These are phyloP conservation scores for Neria commutata DNA, from an alignment of 2,888 invertebrate species.

Conservation along the genomic window DNA sequence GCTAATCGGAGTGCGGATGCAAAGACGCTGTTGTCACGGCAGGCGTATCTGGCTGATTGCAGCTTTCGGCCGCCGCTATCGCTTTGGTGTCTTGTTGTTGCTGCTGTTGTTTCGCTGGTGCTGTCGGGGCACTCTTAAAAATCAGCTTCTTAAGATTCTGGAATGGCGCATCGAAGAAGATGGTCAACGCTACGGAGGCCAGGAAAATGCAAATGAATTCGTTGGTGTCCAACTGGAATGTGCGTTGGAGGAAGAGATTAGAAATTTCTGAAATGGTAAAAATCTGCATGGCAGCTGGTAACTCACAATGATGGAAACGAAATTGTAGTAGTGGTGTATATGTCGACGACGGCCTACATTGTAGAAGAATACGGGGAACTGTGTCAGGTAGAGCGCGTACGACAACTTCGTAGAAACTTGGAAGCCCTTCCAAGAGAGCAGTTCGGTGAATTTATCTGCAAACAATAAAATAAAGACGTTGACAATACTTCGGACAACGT, in stretches of 20 bases:
- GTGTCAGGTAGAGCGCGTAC: constrained; percentile 73
- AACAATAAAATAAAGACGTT: constrained; percentile 1
- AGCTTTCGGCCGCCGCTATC: constrained; percentile 11
- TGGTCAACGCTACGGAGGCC: constrained; percentile 66
- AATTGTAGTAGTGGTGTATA: constrained; percentile 67
- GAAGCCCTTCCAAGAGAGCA: constrained; percentile 69
- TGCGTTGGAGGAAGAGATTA: not conserved
- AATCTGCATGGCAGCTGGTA: too few species aligned
- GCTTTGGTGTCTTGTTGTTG: constrained; percentile 3
- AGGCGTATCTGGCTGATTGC: constrained; percentile 21
- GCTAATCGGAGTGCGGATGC: constrained; percentile 48
- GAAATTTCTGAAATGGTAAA: constrained; percentile 29
- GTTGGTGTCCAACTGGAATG: constrained; percentile 68
- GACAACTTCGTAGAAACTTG: constrained; percentile 72
- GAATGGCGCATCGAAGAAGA: constrained; percentile 72
- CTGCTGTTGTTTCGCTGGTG: constrained; percentile 11
- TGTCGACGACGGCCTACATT: constrained; percentile 70
- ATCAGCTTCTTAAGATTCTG: constrained; percentile 70
- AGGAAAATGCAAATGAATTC: constrained; percentile 67
- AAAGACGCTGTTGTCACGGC: constrained; percentile 13
- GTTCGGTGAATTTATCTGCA: constrained; percentile 65
- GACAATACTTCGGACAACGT: not conserved
- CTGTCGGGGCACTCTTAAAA: constrained; percentile 43
- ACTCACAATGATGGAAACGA: constrained; percentile 66
- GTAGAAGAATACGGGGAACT: constrained; percentile 75